Evolutionary conservation across 2,797 vertebrate species (phyloP).

Genomic region (Lepilemur ruficaudatus): DNA sequence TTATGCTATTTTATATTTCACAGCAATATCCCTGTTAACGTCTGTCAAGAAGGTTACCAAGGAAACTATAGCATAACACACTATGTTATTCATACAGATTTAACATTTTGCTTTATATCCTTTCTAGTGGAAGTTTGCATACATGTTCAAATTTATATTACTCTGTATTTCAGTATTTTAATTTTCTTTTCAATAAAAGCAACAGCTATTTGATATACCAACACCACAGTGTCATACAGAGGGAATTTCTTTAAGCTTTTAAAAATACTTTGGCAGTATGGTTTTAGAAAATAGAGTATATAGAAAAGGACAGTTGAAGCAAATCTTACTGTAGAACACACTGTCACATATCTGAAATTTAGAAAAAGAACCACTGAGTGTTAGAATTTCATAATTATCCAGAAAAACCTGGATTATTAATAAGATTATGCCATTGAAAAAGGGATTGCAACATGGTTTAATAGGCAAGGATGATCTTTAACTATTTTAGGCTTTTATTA

Average conservation of each 20-base stretch:
- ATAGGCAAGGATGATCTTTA: not conserved
- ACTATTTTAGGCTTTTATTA: not conserved
- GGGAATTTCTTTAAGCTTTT: conserved; percentile 8
- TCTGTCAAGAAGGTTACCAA: not conserved
- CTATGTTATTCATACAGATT: not conserved
- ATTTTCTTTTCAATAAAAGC: conserved; percentile 38
- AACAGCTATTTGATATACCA: conserved; percentile 12
- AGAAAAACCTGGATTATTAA: not conserved
- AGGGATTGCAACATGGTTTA: not conserved
- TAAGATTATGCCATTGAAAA: not conserved
- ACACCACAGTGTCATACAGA: not conserved
- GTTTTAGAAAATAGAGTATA: conserved; percentile 7
- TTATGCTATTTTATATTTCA: conserved; percentile 12
- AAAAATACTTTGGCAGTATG: not conserved
- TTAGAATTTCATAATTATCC: not conserved
- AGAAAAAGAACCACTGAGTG: not conserved
- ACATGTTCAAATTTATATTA: conserved; percentile 18
- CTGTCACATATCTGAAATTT: not conserved
- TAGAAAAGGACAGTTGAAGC: not conserved
- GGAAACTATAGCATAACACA: conserved; percentile 19
- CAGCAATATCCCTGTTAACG: conserved; percentile 10
- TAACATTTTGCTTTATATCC: conserved; percentile 7
- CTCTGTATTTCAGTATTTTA: conserved; percentile 12
- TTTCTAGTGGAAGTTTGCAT: not conserved
- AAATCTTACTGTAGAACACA: not conserved